Evolutionary conservation across 2,888 invertebrate genomes (phyloP).

Genomic region (Pocota personata): DNA sequence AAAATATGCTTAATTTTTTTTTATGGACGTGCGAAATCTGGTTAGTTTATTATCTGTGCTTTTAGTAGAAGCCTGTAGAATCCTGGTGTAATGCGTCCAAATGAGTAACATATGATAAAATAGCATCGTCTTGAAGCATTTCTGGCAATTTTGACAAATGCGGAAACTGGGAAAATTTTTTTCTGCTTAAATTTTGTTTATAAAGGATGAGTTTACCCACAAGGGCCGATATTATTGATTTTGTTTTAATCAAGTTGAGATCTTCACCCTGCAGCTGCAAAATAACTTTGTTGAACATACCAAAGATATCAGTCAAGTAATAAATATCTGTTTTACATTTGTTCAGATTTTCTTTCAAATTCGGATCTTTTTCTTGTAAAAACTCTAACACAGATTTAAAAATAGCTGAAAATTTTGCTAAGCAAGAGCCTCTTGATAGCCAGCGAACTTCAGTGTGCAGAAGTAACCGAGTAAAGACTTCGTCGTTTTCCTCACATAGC

Average conservation of each 20-base stretch:
- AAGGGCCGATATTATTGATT: constrained; percentile 5
- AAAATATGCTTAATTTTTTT: no score
- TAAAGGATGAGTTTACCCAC: not conserved
- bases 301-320: not conserved
- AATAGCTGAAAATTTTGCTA: not conserved
- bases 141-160: not conserved
- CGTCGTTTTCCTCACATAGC: not conserved
- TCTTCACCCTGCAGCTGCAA: not conserved
- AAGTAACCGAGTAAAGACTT: not conserved
- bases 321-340: not conserved
- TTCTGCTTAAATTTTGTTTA: constrained; percentile 4
- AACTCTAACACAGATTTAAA: not conserved
- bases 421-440: not conserved
- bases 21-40: no score
- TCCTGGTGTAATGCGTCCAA: no score
- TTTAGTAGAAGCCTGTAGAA: no score
- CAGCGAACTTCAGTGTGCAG: not conserved
- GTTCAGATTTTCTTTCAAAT: not conserved
- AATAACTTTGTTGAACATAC: not conserved
- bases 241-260: not conserved
- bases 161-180: not conserved
- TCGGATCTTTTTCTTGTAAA: not conserved
- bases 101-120: no score
- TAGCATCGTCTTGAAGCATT: no score
- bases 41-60: no score